Percentiles rank a stretch among this genome's conserved stretches.
phyloP scores from a whole-genome alignment of 2,888 invertebrate genomes.

The Hyalella azteca region DNA sequence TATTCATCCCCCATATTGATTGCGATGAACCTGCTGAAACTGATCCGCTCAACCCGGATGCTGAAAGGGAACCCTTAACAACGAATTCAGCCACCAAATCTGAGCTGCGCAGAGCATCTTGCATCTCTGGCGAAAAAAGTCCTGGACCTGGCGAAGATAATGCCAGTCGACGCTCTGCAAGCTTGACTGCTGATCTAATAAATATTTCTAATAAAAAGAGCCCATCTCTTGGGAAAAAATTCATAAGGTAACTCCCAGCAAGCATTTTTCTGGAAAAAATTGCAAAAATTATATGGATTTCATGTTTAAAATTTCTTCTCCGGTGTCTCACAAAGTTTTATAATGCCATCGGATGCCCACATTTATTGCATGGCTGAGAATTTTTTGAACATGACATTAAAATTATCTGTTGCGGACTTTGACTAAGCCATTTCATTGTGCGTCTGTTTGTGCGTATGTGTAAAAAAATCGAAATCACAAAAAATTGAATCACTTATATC shows the following conservation, averaged over 20 bases:
- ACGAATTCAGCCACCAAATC: background rate
- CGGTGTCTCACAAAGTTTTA: too few species aligned
- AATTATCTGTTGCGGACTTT: too few species aligned
- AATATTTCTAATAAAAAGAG: background rate
- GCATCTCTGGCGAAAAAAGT: background rate
- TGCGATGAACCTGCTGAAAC: background rate
- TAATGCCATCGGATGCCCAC: too few species aligned
- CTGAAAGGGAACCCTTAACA: background rate
- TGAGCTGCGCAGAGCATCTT: background rate
- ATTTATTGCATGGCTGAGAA: too few species aligned
- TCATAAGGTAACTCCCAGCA: slow-evolving; percentile 23
- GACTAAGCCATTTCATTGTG: too few species aligned
- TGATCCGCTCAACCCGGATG: background rate
- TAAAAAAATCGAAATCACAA: too few species aligned
- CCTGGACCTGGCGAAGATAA: background rate
- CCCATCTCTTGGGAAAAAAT: background rate
- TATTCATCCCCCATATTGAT: background rate
- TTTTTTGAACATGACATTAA: too few species aligned
- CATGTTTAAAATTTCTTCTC: too few species aligned
- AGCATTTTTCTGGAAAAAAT: too few species aligned
- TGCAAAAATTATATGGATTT: too few species aligned
- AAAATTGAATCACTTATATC: too few species aligned
- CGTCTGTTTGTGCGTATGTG: too few species aligned
- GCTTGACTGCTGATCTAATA: background rate
- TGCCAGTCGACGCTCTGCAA: background rate